Percentiles rank a stretch among this genome's conserved stretches.
Evolutionary conservation across 1,140 invertebrate genomes (phyloP).

Genomic region (Hyphantria cunea): DNA sequence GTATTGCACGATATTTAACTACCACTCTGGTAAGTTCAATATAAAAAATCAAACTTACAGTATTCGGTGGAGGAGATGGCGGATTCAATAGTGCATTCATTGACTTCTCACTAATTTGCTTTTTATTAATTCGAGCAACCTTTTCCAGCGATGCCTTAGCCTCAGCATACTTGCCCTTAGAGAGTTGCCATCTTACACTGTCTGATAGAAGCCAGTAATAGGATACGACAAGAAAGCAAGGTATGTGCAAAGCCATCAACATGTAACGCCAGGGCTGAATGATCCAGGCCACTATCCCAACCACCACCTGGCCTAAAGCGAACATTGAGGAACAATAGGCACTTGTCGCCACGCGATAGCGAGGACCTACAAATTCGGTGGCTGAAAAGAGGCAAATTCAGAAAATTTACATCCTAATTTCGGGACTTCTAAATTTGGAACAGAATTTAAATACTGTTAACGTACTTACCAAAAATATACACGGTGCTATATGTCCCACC

Average conservation of each 20-base stretch:
- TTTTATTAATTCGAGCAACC: slow-evolving; percentile 86
- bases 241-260: slow-evolving; percentile 85
- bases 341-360: slow-evolving; percentile 87
- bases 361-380: slow-evolving; percentile 89
- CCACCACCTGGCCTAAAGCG: slow-evolving; percentile 86
- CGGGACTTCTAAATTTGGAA: slow-evolving; percentile 79
- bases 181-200: slow-evolving; percentile 88
- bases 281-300: slow-evolving; percentile 86
- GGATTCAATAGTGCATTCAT: slow-evolving; percentile 70
- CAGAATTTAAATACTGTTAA: slow-evolving; percentile 44
- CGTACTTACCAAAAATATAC: slow-evolving; percentile 73
- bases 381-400: slow-evolving; percentile 77
- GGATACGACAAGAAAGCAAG: slow-evolving; percentile 84
- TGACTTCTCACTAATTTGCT: slow-evolving; percentile 81
- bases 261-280: slow-evolving; percentile 87
- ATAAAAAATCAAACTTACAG: background rate
- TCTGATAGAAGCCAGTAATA: slow-evolving; percentile 85
- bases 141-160: slow-evolving; percentile 83
- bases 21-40: background rate
- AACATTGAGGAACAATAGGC: slow-evolving; percentile 87
- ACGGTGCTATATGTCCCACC: slow-evolving; percentile 70
- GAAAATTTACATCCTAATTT: slow-evolving; percentile 44
- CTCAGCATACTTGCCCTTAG: slow-evolving; percentile 85
- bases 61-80: background rate
- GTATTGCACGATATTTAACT: too few relatives aligned